A percentile compares a stretch with the other conserved stretches of the same genome.
Conservation (phyloP, 2,113 vertebrate genomes). For the Bubo scandiacus region DNA sequence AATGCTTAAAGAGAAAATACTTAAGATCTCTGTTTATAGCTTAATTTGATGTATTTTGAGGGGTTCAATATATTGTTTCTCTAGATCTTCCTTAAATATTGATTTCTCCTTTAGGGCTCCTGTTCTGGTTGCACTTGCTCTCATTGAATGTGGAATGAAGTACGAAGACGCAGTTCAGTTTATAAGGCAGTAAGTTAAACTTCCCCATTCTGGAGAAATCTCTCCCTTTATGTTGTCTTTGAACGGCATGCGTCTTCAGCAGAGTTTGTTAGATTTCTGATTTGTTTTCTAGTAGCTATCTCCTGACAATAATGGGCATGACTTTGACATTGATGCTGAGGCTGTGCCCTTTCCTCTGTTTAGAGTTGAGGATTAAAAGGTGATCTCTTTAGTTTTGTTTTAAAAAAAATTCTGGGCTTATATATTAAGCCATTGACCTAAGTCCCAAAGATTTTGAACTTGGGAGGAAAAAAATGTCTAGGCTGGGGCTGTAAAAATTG, state of each 20-base stretch:
- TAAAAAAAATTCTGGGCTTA: background rate
- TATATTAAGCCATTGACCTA: background rate
- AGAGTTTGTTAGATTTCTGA: background rate
- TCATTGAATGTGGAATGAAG: slow-evolving; percentile 98
- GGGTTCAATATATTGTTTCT: background rate
- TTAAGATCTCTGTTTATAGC: background rate
- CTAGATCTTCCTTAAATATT: background rate
- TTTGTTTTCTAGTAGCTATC: background rate
- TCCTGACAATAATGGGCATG: background rate
- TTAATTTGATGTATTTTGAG: background rate
- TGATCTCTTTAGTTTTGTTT: too few relatives aligned
- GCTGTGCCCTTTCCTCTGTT: background rate
- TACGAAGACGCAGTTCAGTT: slow-evolving; percentile 99
- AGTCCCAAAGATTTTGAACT: background rate
- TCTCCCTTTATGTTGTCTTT: fast-evolving
- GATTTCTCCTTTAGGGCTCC: slow-evolving; percentile 85
- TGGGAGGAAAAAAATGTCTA: background rate
- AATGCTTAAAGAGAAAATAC: background rate
- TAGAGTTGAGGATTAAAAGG: background rate
- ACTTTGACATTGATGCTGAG: background rate
- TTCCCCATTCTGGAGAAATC: background rate
- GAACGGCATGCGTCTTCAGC: background rate
- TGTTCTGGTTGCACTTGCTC: slow-evolving; percentile 95
- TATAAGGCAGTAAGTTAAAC: slow-evolving; percentile 94
- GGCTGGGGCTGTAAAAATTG: background rate